Conservation (phyloP, 2,113 vertebrate species). For the Bambusicola thoracicus region DNA sequence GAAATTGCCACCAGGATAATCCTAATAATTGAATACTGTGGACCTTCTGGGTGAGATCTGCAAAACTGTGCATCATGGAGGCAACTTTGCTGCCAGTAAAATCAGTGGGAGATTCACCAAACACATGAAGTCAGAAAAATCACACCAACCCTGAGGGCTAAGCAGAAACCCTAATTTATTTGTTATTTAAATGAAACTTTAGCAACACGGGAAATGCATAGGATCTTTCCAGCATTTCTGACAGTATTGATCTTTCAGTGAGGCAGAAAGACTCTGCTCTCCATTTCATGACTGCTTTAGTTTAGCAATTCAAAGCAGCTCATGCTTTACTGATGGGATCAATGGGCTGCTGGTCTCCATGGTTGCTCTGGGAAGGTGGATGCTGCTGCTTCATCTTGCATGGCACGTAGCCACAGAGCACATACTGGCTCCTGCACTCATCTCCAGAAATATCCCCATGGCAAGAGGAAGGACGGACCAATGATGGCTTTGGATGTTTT, state of each 20-base stretch:
- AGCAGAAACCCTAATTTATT: neutral
- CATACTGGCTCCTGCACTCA: rapidly evolving
- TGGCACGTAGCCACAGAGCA: rapidly evolving
- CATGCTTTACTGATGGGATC: neutral
- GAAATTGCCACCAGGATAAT: neutral
- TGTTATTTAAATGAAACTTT: neutral
- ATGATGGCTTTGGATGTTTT: neutral
- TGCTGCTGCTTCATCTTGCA: neutral
- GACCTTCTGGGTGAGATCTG: constrained; percentile 4
- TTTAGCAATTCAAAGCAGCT: constrained; percentile 7
- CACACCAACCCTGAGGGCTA: neutral
- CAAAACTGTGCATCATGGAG: neutral
- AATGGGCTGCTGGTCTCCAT: neutral
- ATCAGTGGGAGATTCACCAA: neutral
- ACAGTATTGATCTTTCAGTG: neutral
- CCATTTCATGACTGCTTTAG: constrained; percentile 2
- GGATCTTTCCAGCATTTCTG: neutral
- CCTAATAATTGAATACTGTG: neutral
- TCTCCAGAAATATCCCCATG: neutral
- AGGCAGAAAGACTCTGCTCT: neutral
- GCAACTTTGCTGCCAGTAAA: neutral
- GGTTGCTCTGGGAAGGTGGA: neutral
- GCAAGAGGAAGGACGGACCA: neutral
- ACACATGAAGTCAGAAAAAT: neutral
- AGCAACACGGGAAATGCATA: neutral